Evolutionary conservation across 2,888 invertebrate genomes (phyloP), one percentile per base, ranked within the genome.

Genomic region (Biston betularia): DNA sequence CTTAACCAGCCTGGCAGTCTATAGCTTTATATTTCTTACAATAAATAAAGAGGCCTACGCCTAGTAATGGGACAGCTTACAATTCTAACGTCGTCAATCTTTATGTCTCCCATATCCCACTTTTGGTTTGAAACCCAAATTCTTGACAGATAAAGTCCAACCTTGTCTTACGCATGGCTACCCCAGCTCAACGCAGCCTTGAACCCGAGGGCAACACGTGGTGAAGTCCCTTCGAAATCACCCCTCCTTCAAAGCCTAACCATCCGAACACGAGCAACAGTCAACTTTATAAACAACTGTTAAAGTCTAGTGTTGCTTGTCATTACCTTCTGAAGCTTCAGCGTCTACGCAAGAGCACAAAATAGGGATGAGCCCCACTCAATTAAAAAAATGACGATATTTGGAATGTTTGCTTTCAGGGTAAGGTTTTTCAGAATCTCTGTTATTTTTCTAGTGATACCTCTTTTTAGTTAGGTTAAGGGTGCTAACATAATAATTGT

Each of bases 191-290:
- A 75, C 79, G 77, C 83, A 88, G 87, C 87, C 88, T 90, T 89
- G 88, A 90, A 88, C 89, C 81, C 82, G 77, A 82, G 70, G 82
- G 83, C 87, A 89, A 88, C 90, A 90, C 89, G 89, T 89, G 90
- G 88, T 83, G 75, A 71, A 82, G 82, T 83, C 85, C 83, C 79
- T 74, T 77, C 70, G 84, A 79, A 86, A 89, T 78, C 82, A 78
- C 82, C 84, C 83, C 85, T 86, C 83, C 83, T 82, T 78, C 74
- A 79, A 85, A 87, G 82, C 85, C 82, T 86, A 75, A 74, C 76
- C 74, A 65, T 61, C 69, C 63, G 69, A 73, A 69, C 38, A 63
- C 74, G 72, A 75, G 73, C 74, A 69, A 88, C 88, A 87, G 78
- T 81, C 77, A 80, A 75, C 89, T 82, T 84, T 89, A 75, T 72